These are phyloP conservation scores for Thryonomys swinderianus DNA, from an alignment of 2,113 vertebrate species.

Conservation along the genomic window DNA sequence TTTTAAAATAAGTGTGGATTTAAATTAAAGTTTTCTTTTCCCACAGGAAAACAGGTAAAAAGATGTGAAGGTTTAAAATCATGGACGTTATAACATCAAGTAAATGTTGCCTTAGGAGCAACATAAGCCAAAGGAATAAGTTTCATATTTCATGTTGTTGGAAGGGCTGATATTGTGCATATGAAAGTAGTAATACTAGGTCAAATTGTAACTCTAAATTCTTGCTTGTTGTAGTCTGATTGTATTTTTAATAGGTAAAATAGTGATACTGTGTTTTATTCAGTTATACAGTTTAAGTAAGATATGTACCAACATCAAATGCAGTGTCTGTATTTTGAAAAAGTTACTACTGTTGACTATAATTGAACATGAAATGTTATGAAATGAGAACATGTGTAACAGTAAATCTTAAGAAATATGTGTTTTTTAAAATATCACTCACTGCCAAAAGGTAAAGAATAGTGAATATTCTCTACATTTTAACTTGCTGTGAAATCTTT, in stretches of 20 bases:
- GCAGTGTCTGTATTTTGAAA: not conserved
- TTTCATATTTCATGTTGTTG: slow-evolving; percentile 28
- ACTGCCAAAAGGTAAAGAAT: slow-evolving; percentile 14
- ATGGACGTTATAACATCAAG: not conserved
- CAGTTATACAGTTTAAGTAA: not conserved
- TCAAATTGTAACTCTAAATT: slow-evolving; percentile 12
- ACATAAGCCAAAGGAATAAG: not conserved
- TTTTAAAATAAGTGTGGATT: slow-evolving; percentile 41
- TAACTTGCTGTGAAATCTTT: not conserved
- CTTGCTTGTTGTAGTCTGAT: not conserved
- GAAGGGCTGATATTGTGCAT: not conserved
- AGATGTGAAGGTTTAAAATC: not conserved
- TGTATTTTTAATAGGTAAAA: slow-evolving; percentile 36
- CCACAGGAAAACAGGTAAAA: not conserved
- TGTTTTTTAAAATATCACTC: not conserved
- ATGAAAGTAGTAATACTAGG: not conserved
- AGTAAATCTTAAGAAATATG: not conserved
- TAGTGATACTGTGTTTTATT: not conserved
- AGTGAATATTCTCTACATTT: not conserved
- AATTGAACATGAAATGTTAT: not conserved
- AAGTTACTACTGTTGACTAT: not conserved
- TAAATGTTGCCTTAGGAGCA: not conserved
- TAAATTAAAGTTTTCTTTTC: slow-evolving; percentile 16
- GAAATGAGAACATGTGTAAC: not conserved
- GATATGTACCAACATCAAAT: not conserved